These are phyloP conservation scores for Steinernema khuongi DNA, from an alignment of 1,140 invertebrate genomes.

Conservation along the genomic window DNA sequence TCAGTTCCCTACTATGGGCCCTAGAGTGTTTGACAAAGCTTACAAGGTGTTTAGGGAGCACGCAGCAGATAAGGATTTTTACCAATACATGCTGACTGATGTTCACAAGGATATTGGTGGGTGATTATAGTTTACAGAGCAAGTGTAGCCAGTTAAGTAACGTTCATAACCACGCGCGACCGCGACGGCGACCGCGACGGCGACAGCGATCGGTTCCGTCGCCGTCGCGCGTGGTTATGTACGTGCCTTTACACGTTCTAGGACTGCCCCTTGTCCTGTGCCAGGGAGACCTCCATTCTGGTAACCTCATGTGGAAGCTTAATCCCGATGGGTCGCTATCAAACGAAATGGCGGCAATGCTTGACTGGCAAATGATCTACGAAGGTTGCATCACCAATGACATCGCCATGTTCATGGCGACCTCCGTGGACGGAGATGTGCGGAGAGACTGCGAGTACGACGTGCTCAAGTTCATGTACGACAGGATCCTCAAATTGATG, in stretches of 20 bases:
- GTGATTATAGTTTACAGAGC: too few relatives aligned
- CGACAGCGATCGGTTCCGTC: neutral
- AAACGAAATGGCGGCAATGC: conserved; percentile 17
- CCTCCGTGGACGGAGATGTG: neutral
- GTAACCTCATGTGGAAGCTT: conserved; percentile 23
- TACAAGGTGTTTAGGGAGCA: neutral
- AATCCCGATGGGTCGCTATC: conserved; percentile 11
- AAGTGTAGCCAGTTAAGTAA: too few relatives aligned
- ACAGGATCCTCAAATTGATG: neutral
- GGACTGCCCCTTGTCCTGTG: neutral
- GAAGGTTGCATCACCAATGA: neutral
- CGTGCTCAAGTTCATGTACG: neutral
- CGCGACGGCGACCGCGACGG: too few relatives aligned
- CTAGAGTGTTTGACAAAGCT: neutral
- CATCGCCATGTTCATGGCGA: neutral
- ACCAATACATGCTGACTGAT: neutral
- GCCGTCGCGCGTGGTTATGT: too few relatives aligned
- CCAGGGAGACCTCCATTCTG: conserved; percentile 17
- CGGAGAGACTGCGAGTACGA: neutral
- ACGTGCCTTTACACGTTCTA: too few relatives aligned
- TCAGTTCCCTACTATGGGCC: neutral
- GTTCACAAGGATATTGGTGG: neutral
- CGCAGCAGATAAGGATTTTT: neutral
- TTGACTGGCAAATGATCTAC: conserved; percentile 21
- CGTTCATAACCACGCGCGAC: too few relatives aligned